Evolutionary conservation across 2,797 vertebrate genomes (phyloP), one percentile per base, ranked within the genome.

Genomic region (Girardinus metallicus): DNA sequence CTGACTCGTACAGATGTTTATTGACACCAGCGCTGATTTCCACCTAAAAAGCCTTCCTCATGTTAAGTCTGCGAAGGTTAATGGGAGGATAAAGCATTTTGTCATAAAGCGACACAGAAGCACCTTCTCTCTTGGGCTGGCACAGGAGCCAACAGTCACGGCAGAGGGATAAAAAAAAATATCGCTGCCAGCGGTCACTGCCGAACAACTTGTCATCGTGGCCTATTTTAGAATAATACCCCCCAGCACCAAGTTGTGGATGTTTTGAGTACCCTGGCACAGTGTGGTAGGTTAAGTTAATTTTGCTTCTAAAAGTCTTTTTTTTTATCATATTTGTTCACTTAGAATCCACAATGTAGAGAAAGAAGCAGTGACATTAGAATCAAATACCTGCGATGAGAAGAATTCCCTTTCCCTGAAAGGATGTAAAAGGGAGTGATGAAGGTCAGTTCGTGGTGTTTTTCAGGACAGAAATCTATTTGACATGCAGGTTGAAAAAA

Each of bases 11-110:
- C 81, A 90, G 80, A 84, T 88, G 81, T 80, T 79, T 84, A 84
- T 92, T 90, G 89, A 94, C 89, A 89, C 82, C 0, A 60, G 74
- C 83, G 77, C 89, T 89, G 89, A 89, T 91, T 88, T 90, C 87
- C 84, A 84, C 82, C 87, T 86, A 73, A 90, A 93, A 91, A 87
- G 87, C 87, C 86, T 86, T 86, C 81, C 85, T 88, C 90, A 91
- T 91, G 82, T 86, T 75, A 77, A 84, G 86, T 87, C 86, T 87
- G 82, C 88, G 88, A 93, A 95, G 92, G 94, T 94, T 95, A 95
- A 94, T 93, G 92, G 93, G 68, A 85, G 92, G 88, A 94, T 94
- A 92, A 93, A 94, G 85, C 86, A 86, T 93, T 94, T 94, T 93
- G 92, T 94, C 88, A 94, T 93, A 89, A 90, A 93, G 88, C 88